These are phyloP conservation scores for Coracopsis vasa DNA, from an alignment of 2,113 vertebrate species.

Conservation along the genomic window DNA sequence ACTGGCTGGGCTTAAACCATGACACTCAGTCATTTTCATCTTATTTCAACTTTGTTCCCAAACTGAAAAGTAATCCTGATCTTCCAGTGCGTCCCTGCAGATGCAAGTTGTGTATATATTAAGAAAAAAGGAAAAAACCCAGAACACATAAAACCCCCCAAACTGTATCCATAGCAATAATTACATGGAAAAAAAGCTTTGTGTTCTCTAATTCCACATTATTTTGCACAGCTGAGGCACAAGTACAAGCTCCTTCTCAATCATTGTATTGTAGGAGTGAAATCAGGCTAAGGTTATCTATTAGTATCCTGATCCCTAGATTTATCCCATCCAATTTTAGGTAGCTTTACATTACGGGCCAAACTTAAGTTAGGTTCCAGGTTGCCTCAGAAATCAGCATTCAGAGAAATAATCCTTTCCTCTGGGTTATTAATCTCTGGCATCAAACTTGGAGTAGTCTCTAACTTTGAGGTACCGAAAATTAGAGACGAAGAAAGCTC, in stretches of 20 bases:
- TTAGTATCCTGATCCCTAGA: background rate
- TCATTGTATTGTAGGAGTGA: rapidly evolving
- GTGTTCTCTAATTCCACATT: background rate
- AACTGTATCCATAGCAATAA: background rate
- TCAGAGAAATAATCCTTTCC: background rate
- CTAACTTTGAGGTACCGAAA: background rate
- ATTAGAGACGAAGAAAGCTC: background rate
- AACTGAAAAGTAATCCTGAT: background rate
- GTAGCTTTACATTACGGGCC: background rate
- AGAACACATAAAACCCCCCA: background rate
- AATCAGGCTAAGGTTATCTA: background rate
- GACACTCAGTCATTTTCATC: background rate
- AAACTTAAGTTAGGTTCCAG: background rate
- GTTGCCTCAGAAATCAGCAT: background rate
- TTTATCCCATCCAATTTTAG: background rate
- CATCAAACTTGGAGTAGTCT: background rate
- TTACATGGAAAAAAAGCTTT: background rate
- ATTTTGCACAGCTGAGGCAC: background rate
- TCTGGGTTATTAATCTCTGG: background rate
- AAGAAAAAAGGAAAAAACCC: background rate
- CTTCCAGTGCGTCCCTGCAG: background rate
- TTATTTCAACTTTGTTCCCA: background rate
- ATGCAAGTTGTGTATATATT: background rate
- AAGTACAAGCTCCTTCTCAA: background rate
- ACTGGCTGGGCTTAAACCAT: no score